These are phyloP conservation scores for Tenthredo notha DNA, from an alignment of 2,888 invertebrate species.

Conservation along the genomic window DNA sequence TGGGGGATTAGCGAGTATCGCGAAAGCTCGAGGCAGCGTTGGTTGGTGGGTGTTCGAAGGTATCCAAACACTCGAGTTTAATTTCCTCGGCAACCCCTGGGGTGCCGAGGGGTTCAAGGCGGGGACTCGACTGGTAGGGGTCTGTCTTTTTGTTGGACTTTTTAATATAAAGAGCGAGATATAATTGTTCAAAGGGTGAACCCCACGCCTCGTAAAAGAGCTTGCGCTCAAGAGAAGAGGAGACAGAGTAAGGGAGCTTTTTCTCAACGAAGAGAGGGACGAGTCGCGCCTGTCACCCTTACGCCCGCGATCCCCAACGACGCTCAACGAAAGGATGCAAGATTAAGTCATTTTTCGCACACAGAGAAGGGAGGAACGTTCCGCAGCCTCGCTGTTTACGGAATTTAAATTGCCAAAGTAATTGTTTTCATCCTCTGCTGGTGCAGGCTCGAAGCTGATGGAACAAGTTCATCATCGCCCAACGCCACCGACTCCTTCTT, in stretches of 20 bases:
- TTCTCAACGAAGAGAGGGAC: constrained; percentile 40
- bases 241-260: constrained; percentile 52
- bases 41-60: constrained; percentile 47
- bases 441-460: background rate
- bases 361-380: constrained; percentile 11
- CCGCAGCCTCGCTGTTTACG: constrained; percentile 15
- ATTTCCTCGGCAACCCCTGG: constrained; percentile 48
- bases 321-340: constrained; percentile 58
- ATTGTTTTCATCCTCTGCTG: constrained; percentile 13
- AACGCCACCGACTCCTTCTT: background rate
- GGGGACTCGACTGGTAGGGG: background rate
- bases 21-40: constrained; percentile 22
- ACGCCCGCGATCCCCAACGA: constrained; percentile 29
- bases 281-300: constrained; percentile 40
- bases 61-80: constrained; percentile 53
- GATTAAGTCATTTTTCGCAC: constrained; percentile 68
- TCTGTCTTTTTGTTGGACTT: constrained; percentile 48
- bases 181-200: constrained; percentile 49
- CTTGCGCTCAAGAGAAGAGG: constrained; percentile 48
- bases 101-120: constrained; percentile 27
- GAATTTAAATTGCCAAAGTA: constrained; percentile 39
- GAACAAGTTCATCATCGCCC: constrained; percentile 9
- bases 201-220: constrained; percentile 25
- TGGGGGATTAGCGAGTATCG: constrained; percentile 45
- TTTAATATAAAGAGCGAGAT: constrained; percentile 50